These are phyloP conservation scores for Hypsopygia costalis DNA, from an alignment of 2,888 invertebrate genomes.

Conservation along the genomic window DNA sequence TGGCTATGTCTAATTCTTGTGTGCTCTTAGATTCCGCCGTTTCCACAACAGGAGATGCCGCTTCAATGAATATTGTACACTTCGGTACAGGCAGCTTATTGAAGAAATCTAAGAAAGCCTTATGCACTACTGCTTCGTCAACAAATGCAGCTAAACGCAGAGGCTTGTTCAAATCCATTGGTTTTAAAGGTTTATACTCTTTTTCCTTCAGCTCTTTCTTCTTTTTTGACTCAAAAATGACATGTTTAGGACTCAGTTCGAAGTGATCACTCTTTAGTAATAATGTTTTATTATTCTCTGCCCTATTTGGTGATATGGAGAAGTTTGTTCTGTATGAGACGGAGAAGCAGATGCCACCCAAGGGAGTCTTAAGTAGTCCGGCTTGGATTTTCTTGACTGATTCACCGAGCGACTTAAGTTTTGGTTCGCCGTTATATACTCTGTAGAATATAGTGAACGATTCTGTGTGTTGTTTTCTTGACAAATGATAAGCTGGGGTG, in stretches of 20 bases:
- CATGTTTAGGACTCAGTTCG: slow-evolving; percentile 86
- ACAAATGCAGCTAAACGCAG: slow-evolving; percentile 89
- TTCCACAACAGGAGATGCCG: slow-evolving; percentile 25
- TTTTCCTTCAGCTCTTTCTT: slow-evolving; percentile 76
- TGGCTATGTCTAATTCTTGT: slow-evolving; percentile 49
- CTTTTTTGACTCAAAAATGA: slow-evolving; percentile 79
- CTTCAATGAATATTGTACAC: slow-evolving; percentile 62
- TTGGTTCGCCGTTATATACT: slow-evolving; percentile 90
- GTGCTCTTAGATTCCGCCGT: slow-evolving; percentile 53
- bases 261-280: slow-evolving; percentile 97
- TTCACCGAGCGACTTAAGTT: slow-evolving; percentile 87
- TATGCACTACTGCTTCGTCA: slow-evolving; percentile 63
- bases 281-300: slow-evolving; percentile 84
- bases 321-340: slow-evolving; percentile 95
- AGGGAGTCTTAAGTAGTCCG: slow-evolving; percentile 92
- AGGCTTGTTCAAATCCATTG: slow-evolving; percentile 85
- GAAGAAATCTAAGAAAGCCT: slow-evolving; percentile 59
- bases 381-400: slow-evolving; percentile 90
- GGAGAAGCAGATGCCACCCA: slow-evolving; percentile 90
- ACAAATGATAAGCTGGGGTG: slow-evolving; percentile 95
- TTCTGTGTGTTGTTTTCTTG: slow-evolving; percentile 92
- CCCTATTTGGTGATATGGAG: slow-evolving; percentile 92
- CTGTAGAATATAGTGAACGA: slow-evolving; percentile 95
- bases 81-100: slow-evolving; percentile 57
- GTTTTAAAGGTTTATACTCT: slow-evolving; percentile 38